Conservation (phyloP, 2,797 vertebrate genomes). For the Galagoides demidoff region DNA sequence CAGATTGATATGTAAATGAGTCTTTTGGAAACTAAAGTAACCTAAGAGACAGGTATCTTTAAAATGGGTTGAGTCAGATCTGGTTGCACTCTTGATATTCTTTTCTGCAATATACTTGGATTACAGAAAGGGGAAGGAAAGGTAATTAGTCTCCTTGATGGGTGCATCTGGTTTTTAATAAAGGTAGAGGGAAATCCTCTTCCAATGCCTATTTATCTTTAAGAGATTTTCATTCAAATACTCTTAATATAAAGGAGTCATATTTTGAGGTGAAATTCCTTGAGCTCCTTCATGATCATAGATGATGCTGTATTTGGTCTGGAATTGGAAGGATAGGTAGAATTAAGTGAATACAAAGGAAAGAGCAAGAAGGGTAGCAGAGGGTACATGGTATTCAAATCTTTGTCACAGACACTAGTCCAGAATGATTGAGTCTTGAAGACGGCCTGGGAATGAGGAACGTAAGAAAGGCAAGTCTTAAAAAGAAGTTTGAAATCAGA, state of each 20-base stretch:
- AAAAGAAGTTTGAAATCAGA: neutral
- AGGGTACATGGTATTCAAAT: neutral
- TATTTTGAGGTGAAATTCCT: neutral
- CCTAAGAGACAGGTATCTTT: neutral
- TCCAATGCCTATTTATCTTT: neutral
- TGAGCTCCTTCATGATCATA: neutral
- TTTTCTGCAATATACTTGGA: neutral
- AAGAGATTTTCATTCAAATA: neutral
- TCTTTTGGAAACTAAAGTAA: neutral
- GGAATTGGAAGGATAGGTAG: neutral
- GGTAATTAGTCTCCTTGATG: neutral
- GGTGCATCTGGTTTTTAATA: neutral
- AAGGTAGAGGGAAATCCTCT: neutral
- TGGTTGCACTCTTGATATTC: neutral
- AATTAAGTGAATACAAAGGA: neutral
- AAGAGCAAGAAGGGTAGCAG: neutral
- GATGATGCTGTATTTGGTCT: neutral
- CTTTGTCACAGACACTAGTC: neutral
- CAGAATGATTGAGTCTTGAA: neutral
- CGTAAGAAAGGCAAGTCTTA: neutral
- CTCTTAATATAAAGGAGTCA: neutral
- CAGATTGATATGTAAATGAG: neutral
- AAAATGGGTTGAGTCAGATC: neutral
- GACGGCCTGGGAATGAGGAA: neutral
- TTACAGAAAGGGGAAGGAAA: neutral